Base-by-base conservation (phyloP, 2,113 vertebrate species). In the Loxodonta africana region DNA sequence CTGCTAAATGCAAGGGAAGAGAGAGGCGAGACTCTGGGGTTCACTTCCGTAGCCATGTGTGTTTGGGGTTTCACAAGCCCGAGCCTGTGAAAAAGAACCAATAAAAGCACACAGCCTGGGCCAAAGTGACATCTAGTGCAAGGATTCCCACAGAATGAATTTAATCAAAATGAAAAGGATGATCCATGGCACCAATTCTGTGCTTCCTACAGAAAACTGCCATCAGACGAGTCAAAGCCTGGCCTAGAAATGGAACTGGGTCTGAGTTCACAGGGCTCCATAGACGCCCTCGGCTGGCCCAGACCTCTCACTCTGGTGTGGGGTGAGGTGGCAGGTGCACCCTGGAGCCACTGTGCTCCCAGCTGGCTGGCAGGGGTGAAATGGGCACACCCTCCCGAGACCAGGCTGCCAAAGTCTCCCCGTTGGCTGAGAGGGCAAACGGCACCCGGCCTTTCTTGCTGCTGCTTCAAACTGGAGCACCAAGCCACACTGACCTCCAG, bases 281-380 rank as follows among this genome's bases (percentile, higher is more conserved):
- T 3, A 26, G 6, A 37, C 9, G n/a, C 73, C 8, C 37, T 74
- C 21, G 14, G 33, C 33, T 73, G 69, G 8, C 30, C 51, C 15
- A 9, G 30, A 26, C n/a, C 23, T 15, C n/a, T 20, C 0, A 1
- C 30, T 28, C 5, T 3, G 8, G 33, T 46, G 8, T 21, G 18
- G 62, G 30, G 44, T 6, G 25, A 51, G 51, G 18, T 6, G 7
- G 33, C 3, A 26, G 33, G 51, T 33, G 8, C 25, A 26, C 74
- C 15, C 0, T 0, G 18, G 6, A 2, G 65, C 26, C 0, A 1
- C n/a, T 0, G 5, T 2, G 6, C 9, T 21, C 46, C 83, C 11
- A 0, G n/a, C 41, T 0, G 25, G n/a, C 53, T 9, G 88, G 30
- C 44, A 41, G n/a, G 20, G 2, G 18, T n/a, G 30, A 73, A 48